Evolutionary conservation across 2,797 vertebrate species (phyloP), one percentile per base, ranked within the genome.

Genomic region (Pelochelys cantorii): DNA sequence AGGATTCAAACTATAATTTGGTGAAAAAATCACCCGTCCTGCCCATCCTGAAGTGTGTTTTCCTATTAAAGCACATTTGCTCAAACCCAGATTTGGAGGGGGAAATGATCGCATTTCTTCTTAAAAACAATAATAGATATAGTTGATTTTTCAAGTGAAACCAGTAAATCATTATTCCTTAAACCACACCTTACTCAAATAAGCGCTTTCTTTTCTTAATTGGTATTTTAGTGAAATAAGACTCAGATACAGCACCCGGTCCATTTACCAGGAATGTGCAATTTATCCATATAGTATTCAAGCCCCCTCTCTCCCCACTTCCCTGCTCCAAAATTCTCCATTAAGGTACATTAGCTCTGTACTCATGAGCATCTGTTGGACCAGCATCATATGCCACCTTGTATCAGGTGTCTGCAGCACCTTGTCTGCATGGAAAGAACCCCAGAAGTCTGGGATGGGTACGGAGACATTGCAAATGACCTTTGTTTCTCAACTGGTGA

Each of bases 61-160:
- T 79, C 52, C 22, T 17, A 14, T 1, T 37, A 57, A 31, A 92
- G 25, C 37, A 11, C 31, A 4, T 0, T 1, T 57, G 20, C 34
- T 22, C 52, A 42, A 31, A 8, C 42, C 59, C 55, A 65, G 37
- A 11, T 60, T 1, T 77, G 9, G 18, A 78, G 20, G 1, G 42
- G n/a, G 20, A 22, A 81, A 31, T 7, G 3, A 29, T 22, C 0
- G 0, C 2, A 4, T 54, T 15, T 68, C 57, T 31, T 78, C 42
- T 53, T 4, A 0, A 0, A 6, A 17, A 9, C 0, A 1, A 42
- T 1, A 1, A 0, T 31, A 2, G n/a, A 15, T 20, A 11, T 13
- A 11, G 81, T 48, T 12, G 77, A 65, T 34, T 68, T 68, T 68
- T 68, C n/a, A 68, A 34, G 65, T 11, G 8, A 34, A 68, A 34